Evolutionary conservation across 1,140 invertebrate genomes (phyloP).

Genomic region (Camponotus floridanus): DNA sequence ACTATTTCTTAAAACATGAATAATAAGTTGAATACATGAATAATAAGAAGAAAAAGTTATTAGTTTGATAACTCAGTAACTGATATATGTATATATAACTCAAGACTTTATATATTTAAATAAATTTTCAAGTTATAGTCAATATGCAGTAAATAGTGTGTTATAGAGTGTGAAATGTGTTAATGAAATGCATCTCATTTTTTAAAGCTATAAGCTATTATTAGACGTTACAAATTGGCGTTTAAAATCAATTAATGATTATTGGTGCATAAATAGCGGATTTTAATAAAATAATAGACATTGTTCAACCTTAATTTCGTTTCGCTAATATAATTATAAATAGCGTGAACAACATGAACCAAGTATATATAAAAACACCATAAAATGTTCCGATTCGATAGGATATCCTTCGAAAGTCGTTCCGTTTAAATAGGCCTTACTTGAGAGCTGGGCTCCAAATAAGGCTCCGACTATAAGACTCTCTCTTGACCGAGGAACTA

Average conservation of each 20-base stretch:
- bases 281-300: background rate
- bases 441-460: slow-evolving; percentile 17
- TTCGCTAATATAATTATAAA: background rate
- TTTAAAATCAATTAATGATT: background rate
- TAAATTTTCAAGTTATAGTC: background rate
- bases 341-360: background rate
- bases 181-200: background rate
- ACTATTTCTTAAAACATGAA: background rate
- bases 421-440: slow-evolving; percentile 48
- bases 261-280: background rate
- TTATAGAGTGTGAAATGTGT: background rate
- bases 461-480: slow-evolving; percentile 26
- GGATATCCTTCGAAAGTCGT: slow-evolving; percentile 30
- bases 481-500: slow-evolving; percentile 65
- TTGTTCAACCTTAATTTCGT: background rate
- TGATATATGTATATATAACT: no score
- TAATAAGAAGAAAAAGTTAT: background rate
- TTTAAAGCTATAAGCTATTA: no score
- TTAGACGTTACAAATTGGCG: background rate
- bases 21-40: no score
- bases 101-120: background rate
- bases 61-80: no score
- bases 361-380: background rate
- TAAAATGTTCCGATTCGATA: background rate
- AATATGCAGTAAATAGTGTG: background rate